Base-by-base conservation (phyloP, 2,113 vertebrate genomes). In the Bubalus kerabau region DNA sequence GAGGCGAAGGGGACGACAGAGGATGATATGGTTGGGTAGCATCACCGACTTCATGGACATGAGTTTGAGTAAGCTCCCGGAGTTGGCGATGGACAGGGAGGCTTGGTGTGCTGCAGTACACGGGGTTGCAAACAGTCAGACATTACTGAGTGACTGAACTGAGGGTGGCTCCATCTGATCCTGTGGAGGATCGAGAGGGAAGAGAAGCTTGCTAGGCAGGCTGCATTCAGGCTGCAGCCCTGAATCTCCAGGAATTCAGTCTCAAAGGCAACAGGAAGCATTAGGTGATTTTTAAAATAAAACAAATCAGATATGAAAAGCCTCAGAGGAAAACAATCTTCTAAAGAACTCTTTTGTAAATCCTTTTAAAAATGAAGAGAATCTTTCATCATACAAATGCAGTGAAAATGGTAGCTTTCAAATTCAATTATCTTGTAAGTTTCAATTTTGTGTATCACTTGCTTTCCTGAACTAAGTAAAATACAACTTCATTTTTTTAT, bases 231-330 rank as follows among this genome's bases (percentile, higher is more conserved):
- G 9, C 15, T 46, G 4, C 40, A 81, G 43, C 7, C 87, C 23
- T 3, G 0, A 10, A 21, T n/a, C 23, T n/a, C 52, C 11, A 52
- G 57, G 15, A 74, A 8, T 17, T 43, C 32, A 74, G 48, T 43
- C 24, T 36, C 30, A 57, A 92, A 90, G 16, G 71, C 43, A 50
- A 5, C 15, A 28, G 28, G 78, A 89, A 86, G 46, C 40, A 6
- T 36, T 36, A 62, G 94, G 50, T 71, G 89, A 85, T 62, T 88
- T 96, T 43, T 57, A 56, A 94, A 90, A 84, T 59, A 64, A 94
- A 95, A 62, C 50, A 78, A 56, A 26, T 96, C n/a, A 87, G 92
- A 84, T 76, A 62, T 14, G 43, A 78, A 90, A 40, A 15, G 11
- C 19, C 82, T 88, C 50, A 54, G 74, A 96, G 88, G 87, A 94